Evolutionary conservation across 2,113 vertebrate genomes (phyloP), one percentile per base, ranked within the genome.

Genomic region (Nerophis ophidion): DNA sequence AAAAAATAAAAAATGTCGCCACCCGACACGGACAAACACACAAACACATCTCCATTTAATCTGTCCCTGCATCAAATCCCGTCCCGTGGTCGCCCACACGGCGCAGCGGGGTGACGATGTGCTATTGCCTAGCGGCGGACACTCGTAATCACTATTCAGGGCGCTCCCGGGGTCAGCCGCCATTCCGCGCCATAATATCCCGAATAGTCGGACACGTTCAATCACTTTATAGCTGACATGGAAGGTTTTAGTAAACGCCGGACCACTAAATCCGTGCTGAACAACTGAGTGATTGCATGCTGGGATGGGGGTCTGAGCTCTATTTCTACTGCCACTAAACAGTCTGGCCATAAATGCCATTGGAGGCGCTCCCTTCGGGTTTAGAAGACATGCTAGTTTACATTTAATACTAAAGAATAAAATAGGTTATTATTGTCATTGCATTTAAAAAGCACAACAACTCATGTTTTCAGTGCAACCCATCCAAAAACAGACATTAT

Each of bases 221-320:
- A 79, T 88, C 81, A 81, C 76, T 84, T 86, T 81, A 78, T 45
- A 76, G 75, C 68, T 61, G 65, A 69, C 70, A 60, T 26, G 44
- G 47, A 14, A 61, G 68, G 70, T 70, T 84, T 87, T 76, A 77
- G 63, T 50, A 79, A 83, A 81, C 74, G 66, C 81, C 75, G 80
- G 73, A 69, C 57, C 66, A 68, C 68, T 65, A 83, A 84, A 86
- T 86, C 81, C 76, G 70, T 67, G 79, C 65, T 67, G 75, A 85
- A 80, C 76, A 63, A 38, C 73, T 81, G 81, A 85, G 84, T 87
- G 84, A 87, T 85, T 84, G 76, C 79, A 70, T 61, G 61, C 61
- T 61, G 57, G 16, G 15, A 68, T 80, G 40, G 12, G 1, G 63
- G 64, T 80, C 70, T 81, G 69, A 82, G 78, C 71, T 73, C 42